These are phyloP conservation scores for Lamellibrachia columna DNA, from an alignment of 2,888 invertebrate genomes.

Conservation along the genomic window DNA sequence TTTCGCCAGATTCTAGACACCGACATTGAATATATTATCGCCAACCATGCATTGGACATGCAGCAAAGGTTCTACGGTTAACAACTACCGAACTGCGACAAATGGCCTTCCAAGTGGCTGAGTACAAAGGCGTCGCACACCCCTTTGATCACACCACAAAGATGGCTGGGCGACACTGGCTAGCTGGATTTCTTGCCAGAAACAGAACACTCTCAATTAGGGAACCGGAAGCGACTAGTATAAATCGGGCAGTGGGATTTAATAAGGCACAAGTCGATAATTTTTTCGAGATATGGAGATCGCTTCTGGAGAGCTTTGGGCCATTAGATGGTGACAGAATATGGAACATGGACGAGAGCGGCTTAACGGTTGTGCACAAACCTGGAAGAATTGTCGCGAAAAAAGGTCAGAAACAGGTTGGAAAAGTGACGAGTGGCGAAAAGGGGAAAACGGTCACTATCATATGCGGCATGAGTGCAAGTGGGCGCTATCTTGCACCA, in stretches of 20 bases:
- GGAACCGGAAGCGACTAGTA: no score
- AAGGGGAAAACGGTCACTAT: not conserved
- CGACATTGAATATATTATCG: not conserved
- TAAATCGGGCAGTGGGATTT: not conserved
- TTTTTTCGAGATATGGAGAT: not conserved
- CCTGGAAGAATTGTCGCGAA: not conserved
- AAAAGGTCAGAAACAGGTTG: not conserved
- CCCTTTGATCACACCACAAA: not conserved
- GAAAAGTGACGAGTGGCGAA: not conserved
- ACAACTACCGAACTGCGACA: not conserved
- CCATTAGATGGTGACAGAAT: not conserved
- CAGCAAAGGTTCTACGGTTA: not conserved
- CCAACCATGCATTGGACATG: not conserved
- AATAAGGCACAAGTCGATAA: not conserved
- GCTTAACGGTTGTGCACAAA: not conserved
- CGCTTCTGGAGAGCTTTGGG: not conserved
- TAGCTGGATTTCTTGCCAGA: not conserved
- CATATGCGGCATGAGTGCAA: not conserved
- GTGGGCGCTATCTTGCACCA: not conserved
- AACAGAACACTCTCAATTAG: not conserved
- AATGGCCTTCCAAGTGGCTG: not conserved
- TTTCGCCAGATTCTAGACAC: not conserved
- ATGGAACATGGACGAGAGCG: not conserved
- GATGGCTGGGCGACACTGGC: not conserved
- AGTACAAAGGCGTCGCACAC: not conserved